phyloP scores from a whole-genome alignment of 2,113 vertebrate species.

The Sinocyclocheilus grahami region DNA sequence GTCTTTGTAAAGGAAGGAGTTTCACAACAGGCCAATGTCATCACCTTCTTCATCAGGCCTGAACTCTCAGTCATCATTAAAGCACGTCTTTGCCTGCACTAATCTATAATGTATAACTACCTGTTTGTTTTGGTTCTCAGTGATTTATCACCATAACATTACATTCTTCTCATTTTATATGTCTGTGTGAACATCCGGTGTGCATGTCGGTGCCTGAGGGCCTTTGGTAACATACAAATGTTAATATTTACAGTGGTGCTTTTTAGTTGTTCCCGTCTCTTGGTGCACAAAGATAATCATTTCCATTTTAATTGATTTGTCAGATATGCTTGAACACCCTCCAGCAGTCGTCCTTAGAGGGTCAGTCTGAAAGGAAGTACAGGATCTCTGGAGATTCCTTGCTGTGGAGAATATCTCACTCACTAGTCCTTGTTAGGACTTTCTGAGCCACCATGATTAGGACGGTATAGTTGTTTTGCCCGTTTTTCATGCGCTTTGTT shows the following conservation, averaged over 20 bases:
- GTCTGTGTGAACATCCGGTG: neutral
- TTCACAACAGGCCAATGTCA: slow-evolving; percentile 46
- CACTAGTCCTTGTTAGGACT: slow-evolving; percentile 37
- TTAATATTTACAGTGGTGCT: slow-evolving; percentile 6
- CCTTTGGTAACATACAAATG: neutral
- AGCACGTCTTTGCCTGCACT: neutral
- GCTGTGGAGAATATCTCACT: neutral
- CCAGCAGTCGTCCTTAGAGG: slow-evolving; percentile 1
- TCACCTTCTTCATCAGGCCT: slow-evolving; percentile 49
- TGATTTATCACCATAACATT: neutral
- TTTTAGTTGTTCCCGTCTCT: neutral
- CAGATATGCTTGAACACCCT: slow-evolving; percentile 33
- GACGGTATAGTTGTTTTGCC: neutral
- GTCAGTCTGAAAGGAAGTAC: neutral
- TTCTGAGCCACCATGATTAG: neutral
- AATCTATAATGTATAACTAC: slow-evolving; percentile 16
- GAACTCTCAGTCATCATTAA: slow-evolving; percentile 6
- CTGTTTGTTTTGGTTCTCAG: neutral
- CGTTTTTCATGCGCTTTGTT: slow-evolving; percentile 33
- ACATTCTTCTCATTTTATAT: neutral
- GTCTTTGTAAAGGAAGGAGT: slow-evolving; percentile 44
- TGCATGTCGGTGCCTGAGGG: neutral
- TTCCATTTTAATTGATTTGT: slow-evolving; percentile 40
- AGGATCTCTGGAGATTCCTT: slow-evolving; percentile 12
- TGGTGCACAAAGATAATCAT: slow-evolving; percentile 5